Base-by-base conservation (phyloP, 2,113 vertebrate genomes). In the Hiodon tergisus region DNA sequence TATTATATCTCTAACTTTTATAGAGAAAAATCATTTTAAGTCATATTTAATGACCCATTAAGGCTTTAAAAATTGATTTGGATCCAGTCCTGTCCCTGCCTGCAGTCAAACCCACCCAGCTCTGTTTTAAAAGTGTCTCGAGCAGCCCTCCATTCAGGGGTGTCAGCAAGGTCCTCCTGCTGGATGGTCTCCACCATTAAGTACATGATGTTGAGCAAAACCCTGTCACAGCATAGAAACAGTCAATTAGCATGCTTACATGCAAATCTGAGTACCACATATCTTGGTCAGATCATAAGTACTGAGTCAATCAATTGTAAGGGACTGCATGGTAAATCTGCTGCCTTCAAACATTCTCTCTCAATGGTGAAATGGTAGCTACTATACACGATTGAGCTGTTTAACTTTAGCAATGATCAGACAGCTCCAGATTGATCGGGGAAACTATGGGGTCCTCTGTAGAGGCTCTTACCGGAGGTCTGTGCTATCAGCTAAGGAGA, bases 151-250 rank as follows among this genome's bases (percentile, higher is more conserved):
- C 97, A 99, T 76, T 98, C 97, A 0, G 93, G 87, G 60, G 86
- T 91, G 80, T 99, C 97, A 0, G 92, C 88, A 55, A 95, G 94
- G 0, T 92, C 93, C 13, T 98, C 96, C 82, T 96, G 94, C 57
- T 95, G 93, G 73, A 98, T 93, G 0, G 95, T 94, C 86, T 98
- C 97, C 87, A 99, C 93, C 1, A 98, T 97, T 86, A 99, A 87
- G 86, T 98, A 98, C 97, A 98, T 98, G 82, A 98, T 98, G 86
- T 99, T 99, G 68, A 98, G 91, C 82, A 98, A 88, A 73, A 98
- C 95, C 86, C 97, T 95, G 84, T 54, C 10, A 17, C 4, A 71
- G 31, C 11, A 60, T 17, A 62, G 54, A 3, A 68, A 60, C 13
- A 3, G 46, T 60, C 13, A 63, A 2, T 17, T 16, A 4, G 14